These are phyloP conservation scores for Eristalinus sepulchralis DNA, from an alignment of 2,888 invertebrate species.

Conservation along the genomic window DNA sequence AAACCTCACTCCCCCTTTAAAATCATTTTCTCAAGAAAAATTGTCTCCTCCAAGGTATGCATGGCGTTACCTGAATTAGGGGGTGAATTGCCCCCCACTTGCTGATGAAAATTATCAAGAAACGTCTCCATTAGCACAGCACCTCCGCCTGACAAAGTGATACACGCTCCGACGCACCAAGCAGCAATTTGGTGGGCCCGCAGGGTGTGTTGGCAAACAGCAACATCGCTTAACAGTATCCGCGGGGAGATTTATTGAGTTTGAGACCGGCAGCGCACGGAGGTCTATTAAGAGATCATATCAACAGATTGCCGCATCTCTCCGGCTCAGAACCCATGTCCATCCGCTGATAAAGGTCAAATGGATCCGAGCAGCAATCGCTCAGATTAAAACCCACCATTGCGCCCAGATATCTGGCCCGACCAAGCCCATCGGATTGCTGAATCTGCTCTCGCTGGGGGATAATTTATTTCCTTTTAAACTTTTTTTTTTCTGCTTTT, in stretches of 20 bases:
- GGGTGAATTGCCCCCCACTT: neutral
- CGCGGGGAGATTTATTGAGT: neutral
- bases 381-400: neutral
- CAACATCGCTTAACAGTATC: neutral
- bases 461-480: conserved; percentile 23
- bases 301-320: neutral
- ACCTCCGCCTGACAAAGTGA: neutral
- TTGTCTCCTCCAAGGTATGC: no score
- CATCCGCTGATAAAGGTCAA: neutral
- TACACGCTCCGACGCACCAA: neutral
- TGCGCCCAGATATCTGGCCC: neutral
- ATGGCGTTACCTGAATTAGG: neutral
- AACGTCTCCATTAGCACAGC: neutral
- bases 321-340: neutral
- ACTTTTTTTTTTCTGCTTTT: neutral
- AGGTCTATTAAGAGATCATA: neutral
- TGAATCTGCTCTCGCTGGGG: neutral
- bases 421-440: neutral
- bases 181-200: neutral
- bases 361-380: neutral
- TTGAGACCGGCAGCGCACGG: neutral
- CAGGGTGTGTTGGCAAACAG: neutral
- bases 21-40: no score
- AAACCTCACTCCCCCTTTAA: no score
- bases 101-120: neutral